These are phyloP conservation scores for Podargus strigoides DNA, from an alignment of 2,797 vertebrate species.

Conservation along the genomic window DNA sequence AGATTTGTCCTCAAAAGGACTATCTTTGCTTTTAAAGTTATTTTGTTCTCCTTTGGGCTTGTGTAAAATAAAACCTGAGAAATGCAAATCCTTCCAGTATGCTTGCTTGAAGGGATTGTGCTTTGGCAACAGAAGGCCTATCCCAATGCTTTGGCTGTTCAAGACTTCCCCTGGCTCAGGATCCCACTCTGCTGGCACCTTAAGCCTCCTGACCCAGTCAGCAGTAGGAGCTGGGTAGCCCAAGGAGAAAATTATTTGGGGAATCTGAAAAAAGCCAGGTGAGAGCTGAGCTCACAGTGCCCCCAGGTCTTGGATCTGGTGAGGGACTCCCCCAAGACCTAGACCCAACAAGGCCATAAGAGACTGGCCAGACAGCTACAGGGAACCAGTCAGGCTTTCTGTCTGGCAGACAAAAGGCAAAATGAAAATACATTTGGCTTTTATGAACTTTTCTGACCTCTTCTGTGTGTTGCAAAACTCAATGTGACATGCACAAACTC, in stretches of 20 bases:
- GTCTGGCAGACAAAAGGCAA: not conserved
- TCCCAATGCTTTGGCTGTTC: not conserved
- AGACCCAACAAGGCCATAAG: not conserved
- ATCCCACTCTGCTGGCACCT: not conserved
- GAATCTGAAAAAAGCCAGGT: not conserved
- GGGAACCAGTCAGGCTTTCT: not conserved
- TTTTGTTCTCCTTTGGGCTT: not conserved
- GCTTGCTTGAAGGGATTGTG: accelerated
- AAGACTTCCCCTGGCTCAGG: not conserved
- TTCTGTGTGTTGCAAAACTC: not conserved
- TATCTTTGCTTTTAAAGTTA: not conserved
- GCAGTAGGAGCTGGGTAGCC: not conserved
- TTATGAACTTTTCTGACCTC: not conserved
- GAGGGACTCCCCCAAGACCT: too few relatives aligned
- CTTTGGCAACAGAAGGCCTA: not conserved
- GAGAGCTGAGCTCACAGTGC: not conserved
- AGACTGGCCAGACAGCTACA: not conserved
- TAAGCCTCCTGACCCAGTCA: not conserved
- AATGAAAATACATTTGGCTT: not conserved
- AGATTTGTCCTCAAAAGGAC: not conserved
- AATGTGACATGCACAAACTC: not conserved
- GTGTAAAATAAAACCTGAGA: not conserved
- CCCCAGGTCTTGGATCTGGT: not conserved
- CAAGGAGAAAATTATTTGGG: not conserved
- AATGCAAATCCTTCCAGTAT: not conserved